Base-by-base conservation (phyloP, 2,888 invertebrate species). In the Tipula confusa region DNA sequence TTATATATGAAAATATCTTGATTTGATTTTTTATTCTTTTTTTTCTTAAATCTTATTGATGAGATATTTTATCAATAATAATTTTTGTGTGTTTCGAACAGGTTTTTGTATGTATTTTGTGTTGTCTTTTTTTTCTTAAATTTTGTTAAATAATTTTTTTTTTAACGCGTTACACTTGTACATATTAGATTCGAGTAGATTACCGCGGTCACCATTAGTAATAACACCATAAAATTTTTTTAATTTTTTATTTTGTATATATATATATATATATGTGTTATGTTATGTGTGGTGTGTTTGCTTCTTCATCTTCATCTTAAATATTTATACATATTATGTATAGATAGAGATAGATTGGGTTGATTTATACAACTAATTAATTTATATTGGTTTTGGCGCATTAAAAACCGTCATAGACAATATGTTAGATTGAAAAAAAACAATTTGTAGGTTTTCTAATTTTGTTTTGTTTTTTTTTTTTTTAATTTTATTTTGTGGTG, bases 1-100 rank as follows among this genome's bases (percentile, higher is more conserved):
- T n/a, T n/a, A 0, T 18, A 64, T 15, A 43, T 43, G 43, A 64
- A 64, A 64, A 64, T 64, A 64, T 9, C 64, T 64, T 64, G 24
- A 9, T 15, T 43, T 15, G 18, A 43, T 64, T 24, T 43, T 64
- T 64, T 64, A 64, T 64, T 64, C 64, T 64, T 64, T 24, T 24
- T 64, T 64, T 64, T 15, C 11, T 64, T 64, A 64, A 64, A 64
- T 64, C 64, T 64, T 64, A 64, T 64, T 64, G 64, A 64, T 64
- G 64, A 64, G 64, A 64, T 64, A 64, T 64, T 64, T 64, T 64
- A 64, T 64, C 64, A 64, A 64, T 64, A 64, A 64, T 64, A 64
- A 64, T 64, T 24, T 64, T 64, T 64, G 64, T 64, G 64, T 64
- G 64, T 64, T 24, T 64, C 64, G 64, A 64, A 64, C 64, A 64